Evolutionary conservation across 2,797 vertebrate species (phyloP).

Genomic region (Cossypha polioptera): DNA sequence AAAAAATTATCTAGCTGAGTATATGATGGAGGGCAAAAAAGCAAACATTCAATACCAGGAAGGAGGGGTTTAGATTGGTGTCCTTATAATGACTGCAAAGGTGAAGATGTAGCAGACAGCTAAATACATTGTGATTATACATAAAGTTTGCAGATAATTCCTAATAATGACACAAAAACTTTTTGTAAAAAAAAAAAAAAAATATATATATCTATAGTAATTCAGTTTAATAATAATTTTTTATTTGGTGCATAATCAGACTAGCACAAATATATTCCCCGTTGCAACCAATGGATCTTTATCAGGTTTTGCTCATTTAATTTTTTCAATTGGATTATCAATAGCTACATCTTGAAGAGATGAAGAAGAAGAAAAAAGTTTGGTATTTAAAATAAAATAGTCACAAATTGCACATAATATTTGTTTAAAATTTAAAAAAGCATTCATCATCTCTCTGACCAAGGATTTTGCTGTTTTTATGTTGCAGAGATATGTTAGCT

Average conservation of each 20-base stretch:
- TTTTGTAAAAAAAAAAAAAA: background rate
- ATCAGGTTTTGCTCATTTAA: background rate
- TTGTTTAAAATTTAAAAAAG: background rate
- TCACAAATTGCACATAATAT: background rate
- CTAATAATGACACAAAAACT: background rate
- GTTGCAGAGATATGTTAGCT: slow-evolving; percentile 94
- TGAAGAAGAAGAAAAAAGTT: background rate
- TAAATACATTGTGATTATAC: background rate
- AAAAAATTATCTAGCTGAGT: background rate
- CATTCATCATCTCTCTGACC: background rate
- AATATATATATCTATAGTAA: background rate
- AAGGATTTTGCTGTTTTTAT: background rate
- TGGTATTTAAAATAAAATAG: background rate
- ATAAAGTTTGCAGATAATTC: background rate
- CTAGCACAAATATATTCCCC: background rate
- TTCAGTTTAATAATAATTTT: background rate
- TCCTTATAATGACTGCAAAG: background rate
- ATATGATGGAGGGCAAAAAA: fast-evolving
- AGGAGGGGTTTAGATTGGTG: background rate
- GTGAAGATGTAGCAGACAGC: background rate
- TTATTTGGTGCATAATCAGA: background rate
- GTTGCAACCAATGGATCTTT: background rate
- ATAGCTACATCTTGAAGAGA: background rate
- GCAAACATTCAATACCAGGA: background rate
- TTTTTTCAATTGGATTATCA: background rate